phyloP scores from a whole-genome alignment of 1,140 invertebrate species.

The Plodia interpunctella region DNA sequence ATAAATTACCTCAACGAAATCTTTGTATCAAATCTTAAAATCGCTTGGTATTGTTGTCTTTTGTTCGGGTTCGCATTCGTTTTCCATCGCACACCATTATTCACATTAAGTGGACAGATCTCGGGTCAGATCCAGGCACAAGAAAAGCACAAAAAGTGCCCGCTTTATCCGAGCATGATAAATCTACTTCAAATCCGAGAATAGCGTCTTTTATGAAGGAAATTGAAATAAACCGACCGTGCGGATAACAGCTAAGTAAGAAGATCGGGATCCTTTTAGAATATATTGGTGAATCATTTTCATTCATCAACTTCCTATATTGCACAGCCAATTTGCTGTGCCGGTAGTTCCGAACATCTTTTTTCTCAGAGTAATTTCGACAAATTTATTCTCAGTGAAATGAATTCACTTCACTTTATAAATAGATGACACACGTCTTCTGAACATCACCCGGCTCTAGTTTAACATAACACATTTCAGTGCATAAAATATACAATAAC shows the following conservation, averaged over 20 bases:
- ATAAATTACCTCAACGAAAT: slow-evolving; percentile 46
- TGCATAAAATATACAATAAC: too few relatives aligned
- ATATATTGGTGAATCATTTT: slow-evolving; percentile 74
- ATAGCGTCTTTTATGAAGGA: slow-evolving; percentile 77
- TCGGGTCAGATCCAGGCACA: slow-evolving; percentile 75
- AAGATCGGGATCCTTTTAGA: slow-evolving; percentile 72
- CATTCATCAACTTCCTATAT: slow-evolving; percentile 52
- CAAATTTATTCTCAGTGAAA: too few relatives aligned
- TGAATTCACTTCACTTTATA: too few relatives aligned
- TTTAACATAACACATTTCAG: too few relatives aligned
- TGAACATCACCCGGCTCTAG: too few relatives aligned
- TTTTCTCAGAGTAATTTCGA: background rate
- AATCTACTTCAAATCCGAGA: slow-evolving; percentile 77
- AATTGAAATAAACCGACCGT: slow-evolving; percentile 78
- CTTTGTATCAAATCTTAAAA: slow-evolving; percentile 72
- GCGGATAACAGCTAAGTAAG: slow-evolving; percentile 75
- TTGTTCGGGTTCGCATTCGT: slow-evolving; percentile 74
- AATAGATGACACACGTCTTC: too few relatives aligned
- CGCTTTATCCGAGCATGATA: slow-evolving; percentile 77
- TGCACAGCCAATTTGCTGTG: background rate
- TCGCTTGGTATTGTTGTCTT: slow-evolving; percentile 74
- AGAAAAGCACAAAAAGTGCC: slow-evolving; percentile 76
- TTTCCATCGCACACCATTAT: slow-evolving; percentile 77
- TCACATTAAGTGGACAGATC: slow-evolving; percentile 77
- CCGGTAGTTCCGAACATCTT: background rate